Base-by-base conservation (phyloP, 2,888 invertebrate genomes). In the Drosophila cognata region DNA sequence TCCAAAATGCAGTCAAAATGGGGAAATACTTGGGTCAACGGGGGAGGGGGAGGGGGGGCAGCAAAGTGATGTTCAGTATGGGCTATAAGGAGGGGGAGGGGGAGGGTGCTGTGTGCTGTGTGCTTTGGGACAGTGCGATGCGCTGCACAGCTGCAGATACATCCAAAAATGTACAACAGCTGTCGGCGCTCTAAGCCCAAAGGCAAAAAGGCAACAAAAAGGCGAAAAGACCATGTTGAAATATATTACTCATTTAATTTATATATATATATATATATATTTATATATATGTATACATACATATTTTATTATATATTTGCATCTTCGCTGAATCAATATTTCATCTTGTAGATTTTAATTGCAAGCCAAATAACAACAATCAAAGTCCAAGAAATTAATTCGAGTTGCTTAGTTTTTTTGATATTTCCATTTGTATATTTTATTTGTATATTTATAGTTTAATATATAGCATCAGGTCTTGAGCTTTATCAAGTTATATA, bases 81-180 rank as follows among this genome's bases (percentile, higher is more conserved):
- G n/a, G 18, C 3, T n/a, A 35, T 29, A 52, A 29, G 13, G 5
- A 8, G 38, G 29, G 0, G 4, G 0, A 13, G 11, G 21, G 10
- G 51, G 13, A 13, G 8, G 35, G 4, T 21, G 4, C 21, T 8
- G 16, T 3, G 10, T 28, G 29, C 8, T 18, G 11, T 36, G 50
- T 33, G n/a, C 55, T 31, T 46, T 31, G 59, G 50, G 58, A 66
- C 48, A 53, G 53, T 51, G 46, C 21, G 46, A 63, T 55, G 71
- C 31, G 53, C 59, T 64, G 75, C 71, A 88, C 89, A 84, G 87
- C 82, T 85, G 87, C 87, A 79, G 77, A 77, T 76, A 82, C 70
- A 82, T 71, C 68, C 79, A 67, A 74, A 84, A 83, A 81, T 72
- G 82, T 73, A 75, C 74, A 86, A 79, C 84, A 84, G 84, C 88